Conservation (phyloP, 2,797 vertebrate genomes). For the Lophotriccus pileatus region DNA sequence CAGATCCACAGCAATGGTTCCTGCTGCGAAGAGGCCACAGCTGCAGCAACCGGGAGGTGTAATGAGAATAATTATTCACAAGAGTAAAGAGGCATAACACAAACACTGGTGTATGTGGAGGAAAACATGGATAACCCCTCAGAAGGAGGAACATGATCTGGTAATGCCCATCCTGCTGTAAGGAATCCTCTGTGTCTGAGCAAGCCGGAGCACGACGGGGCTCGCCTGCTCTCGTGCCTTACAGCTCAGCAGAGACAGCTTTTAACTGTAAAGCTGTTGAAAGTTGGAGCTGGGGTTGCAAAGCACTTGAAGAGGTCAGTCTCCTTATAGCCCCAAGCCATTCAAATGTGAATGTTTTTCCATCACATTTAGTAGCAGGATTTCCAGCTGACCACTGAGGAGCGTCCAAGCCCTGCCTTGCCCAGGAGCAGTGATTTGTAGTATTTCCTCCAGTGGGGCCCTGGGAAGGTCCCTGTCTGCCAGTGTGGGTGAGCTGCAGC, state of each 20-base stretch:
- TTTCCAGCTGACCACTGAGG: neutral
- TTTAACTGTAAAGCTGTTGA: neutral
- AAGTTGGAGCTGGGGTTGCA: neutral
- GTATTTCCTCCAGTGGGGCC: neutral
- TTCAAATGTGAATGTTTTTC: neutral
- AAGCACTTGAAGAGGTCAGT: neutral
- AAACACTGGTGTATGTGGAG: neutral
- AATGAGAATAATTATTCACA: neutral
- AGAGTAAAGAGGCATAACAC: neutral
- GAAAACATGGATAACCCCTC: neutral
- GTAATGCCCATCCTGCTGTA: neutral
- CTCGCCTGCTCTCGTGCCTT: neutral
- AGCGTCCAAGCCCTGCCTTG: neutral
- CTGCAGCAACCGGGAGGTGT: neutral
- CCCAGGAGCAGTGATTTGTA: neutral
- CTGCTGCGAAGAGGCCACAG: neutral
- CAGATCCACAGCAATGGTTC: neutral
- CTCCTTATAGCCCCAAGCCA: neutral
- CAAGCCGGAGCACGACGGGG: fast-evolving
- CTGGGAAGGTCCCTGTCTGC: neutral
- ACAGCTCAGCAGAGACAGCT: fast-evolving
- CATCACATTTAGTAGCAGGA: fast-evolving
- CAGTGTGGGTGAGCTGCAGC: neutral
- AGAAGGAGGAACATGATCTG: neutral
- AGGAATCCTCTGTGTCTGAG: fast-evolving